These are phyloP conservation scores for Phaethon lepturus DNA, from an alignment of 2,113 vertebrate genomes.

Conservation along the genomic window DNA sequence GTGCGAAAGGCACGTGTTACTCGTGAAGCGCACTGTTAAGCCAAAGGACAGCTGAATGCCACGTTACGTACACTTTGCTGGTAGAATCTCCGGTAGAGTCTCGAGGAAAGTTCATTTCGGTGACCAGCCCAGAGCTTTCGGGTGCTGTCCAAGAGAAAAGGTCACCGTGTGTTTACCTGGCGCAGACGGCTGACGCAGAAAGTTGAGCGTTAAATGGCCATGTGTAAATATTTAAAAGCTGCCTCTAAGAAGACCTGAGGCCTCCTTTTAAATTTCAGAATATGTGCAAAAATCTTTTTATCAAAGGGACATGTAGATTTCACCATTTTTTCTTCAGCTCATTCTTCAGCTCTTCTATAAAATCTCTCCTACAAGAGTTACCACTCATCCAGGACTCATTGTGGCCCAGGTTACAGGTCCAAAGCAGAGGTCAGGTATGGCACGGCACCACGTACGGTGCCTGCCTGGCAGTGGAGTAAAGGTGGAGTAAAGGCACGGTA, in stretches of 20 bases:
- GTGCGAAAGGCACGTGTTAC: fast-evolving
- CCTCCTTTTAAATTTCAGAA: neutral
- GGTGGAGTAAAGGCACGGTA: neutral
- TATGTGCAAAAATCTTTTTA: neutral
- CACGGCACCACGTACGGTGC: fast-evolving
- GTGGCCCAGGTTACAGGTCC: neutral
- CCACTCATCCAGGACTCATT: neutral
- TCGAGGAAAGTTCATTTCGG: neutral
- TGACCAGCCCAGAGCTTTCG: neutral
- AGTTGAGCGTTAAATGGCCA: neutral
- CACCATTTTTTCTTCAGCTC: neutral
- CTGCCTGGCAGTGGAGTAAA: neutral
- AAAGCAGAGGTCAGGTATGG: neutral
- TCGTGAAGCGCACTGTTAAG: fast-evolving
- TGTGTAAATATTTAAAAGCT: neutral
- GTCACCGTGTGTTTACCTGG: neutral
- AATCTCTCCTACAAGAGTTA: neutral
- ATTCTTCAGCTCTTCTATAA: neutral
- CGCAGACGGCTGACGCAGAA: neutral
- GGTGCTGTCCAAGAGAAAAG: neutral
- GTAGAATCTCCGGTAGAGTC: neutral
- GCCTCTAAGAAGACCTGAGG: neutral
- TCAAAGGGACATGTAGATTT: neutral
- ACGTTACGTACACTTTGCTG: fast-evolving
- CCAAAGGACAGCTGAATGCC: neutral